Percentiles rank a stretch among this genome's conserved stretches.
Conservation (phyloP, 2,113 vertebrate species). For the Trichechus manatus region DNA sequence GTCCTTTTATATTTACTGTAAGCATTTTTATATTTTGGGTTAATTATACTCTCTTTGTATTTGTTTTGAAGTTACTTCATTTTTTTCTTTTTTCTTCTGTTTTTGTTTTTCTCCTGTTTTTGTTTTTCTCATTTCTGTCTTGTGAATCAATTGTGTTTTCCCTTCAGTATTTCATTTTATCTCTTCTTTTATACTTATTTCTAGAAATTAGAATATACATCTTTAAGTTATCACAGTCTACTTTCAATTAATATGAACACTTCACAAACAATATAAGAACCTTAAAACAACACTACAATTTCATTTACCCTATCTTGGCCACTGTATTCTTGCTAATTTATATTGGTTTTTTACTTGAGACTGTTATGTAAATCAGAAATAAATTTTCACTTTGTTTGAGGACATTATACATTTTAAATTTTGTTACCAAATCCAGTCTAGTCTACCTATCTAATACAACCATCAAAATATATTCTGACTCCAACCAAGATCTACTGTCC, state of each 20-base stretch:
- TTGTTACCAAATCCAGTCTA: neutral
- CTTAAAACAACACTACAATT: neutral
- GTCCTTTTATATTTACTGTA: neutral
- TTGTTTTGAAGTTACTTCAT: neutral
- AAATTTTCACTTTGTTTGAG: neutral
- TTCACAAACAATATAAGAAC: neutral
- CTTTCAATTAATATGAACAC: neutral
- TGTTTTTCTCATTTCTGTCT: neutral
- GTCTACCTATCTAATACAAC: neutral
- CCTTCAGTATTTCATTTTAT: neutral
- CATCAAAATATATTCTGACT: neutral
- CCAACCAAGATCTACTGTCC: neutral
- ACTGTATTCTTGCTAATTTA: neutral
- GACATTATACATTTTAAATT: neutral
- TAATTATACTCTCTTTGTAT: neutral
- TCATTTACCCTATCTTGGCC: neutral
- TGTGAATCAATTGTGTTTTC: neutral
- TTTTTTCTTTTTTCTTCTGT: neutral
- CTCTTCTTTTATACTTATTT: neutral
- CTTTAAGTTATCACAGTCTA: neutral
- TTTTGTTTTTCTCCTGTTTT: neutral
- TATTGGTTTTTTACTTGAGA: neutral
- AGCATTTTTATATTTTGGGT: neutral
- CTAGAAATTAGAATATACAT: neutral
- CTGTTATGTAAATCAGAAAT: neutral